Conservation (phyloP, 2,797 vertebrate genomes). For the Phrynocephalus guinanensis region DNA sequence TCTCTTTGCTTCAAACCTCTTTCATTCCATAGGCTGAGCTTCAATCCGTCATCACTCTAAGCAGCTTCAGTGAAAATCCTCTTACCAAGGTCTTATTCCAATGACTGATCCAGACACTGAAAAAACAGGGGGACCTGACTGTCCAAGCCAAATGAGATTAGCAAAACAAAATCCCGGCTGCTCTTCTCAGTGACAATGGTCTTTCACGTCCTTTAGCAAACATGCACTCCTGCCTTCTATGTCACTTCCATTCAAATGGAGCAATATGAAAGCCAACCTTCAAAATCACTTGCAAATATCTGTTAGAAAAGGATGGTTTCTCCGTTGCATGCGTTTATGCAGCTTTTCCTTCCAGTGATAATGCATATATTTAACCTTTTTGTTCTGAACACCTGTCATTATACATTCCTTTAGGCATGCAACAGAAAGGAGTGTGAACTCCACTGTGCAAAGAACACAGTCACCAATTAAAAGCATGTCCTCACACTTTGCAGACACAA, state of each 20-base stretch:
- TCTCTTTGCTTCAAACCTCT: constrained; percentile 12
- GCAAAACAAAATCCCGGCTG: constrained; percentile 21
- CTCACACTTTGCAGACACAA: neutral
- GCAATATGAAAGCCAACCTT: neutral
- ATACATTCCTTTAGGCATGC: neutral
- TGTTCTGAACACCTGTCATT: neutral
- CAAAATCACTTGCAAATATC: neutral
- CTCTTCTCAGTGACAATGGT: constrained; percentile 29
- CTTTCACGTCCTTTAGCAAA: neutral
- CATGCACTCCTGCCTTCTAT: neutral
- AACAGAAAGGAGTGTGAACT: neutral
- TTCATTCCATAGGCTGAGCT: constrained; percentile 31
- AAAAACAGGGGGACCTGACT: neutral
- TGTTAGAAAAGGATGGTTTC: neutral
- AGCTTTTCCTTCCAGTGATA: neutral
- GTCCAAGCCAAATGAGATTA: constrained; percentile 30
- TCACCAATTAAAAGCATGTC: neutral
- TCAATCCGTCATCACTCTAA: constrained; percentile 8
- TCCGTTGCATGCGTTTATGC: neutral
- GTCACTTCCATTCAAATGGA: neutral
- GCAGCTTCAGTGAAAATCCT: constrained; percentile 29
- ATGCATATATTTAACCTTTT: neutral
- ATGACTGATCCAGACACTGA: constrained; percentile 6
- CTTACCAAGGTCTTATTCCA: constrained; percentile 24
- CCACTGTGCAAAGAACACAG: neutral